Evolutionary conservation across 2,113 vertebrate species (phyloP).

Genomic region (Diglossa brunneiventris): DNA sequence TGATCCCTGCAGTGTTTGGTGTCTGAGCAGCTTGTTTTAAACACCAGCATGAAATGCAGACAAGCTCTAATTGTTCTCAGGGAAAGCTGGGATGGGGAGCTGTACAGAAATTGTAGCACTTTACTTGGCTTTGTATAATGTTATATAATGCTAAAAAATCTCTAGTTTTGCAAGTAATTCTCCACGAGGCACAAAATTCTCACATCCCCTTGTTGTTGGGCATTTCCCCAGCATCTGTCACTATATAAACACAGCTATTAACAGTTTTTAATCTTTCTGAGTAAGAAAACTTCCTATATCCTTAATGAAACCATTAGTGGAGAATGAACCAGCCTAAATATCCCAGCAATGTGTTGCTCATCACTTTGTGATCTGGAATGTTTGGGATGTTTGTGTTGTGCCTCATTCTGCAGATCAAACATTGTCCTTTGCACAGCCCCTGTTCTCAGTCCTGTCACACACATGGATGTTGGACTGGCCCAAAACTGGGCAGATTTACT

Average conservation of each 20-base stretch:
- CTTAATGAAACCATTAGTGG: not conserved
- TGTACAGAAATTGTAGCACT: not conserved
- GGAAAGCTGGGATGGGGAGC: not conserved
- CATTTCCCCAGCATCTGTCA: not conserved
- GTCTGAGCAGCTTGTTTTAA: not conserved
- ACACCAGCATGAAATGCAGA: not conserved
- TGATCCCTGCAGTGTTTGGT: not conserved
- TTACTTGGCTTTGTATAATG: not conserved
- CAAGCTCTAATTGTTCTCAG: not conserved
- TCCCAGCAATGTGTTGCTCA: not conserved
- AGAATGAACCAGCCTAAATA: not conserved
- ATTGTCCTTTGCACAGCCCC: not conserved
- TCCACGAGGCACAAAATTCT: not conserved
- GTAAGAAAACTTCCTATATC: not conserved
- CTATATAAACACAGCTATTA: not conserved
- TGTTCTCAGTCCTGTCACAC: not conserved
- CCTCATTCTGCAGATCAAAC: not conserved
- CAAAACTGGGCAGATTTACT: not conserved
- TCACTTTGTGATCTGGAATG: not conserved
- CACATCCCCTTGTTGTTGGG: rapidly evolving
- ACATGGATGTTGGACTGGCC: not conserved
- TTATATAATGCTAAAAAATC: not conserved
- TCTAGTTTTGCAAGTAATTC: not conserved
- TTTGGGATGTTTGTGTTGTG: not conserved
- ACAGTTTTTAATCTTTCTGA: not conserved